A percentile compares a stretch with the other conserved stretches of the same genome.
These are phyloP conservation scores for Atta texana DNA, from an alignment of 1,140 invertebrate genomes.

Conservation along the genomic window DNA sequence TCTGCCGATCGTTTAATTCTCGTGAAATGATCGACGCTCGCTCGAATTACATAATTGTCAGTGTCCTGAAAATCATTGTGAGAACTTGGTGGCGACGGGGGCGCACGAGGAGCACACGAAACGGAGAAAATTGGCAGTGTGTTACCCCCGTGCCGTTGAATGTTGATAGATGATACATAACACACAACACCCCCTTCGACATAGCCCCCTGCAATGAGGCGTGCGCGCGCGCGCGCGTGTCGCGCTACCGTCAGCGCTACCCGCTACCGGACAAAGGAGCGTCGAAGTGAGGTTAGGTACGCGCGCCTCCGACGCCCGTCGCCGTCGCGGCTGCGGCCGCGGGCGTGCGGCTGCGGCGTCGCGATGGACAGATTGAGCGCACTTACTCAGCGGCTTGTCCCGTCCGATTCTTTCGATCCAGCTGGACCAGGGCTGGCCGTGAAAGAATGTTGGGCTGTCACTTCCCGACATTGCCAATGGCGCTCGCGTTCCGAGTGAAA, in stretches of 20 bases:
- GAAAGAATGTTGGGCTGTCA: conserved; percentile 77
- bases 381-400: no score
- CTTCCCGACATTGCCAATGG: conserved; percentile 85
- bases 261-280: conserved; percentile 68
- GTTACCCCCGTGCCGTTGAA: conserved; percentile 20
- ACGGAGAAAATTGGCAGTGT: background rate
- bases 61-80: conserved; percentile 46
- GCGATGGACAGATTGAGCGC: no score
- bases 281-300: conserved; percentile 72
- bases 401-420: no score
- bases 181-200: conserved; percentile 50
- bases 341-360: no score
- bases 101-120: background rate
- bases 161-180: conserved; percentile 24
- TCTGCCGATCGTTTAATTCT: background rate
- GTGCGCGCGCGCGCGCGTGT: conserved; percentile 14
- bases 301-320: conserved; percentile 61
- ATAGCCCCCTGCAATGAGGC: background rate
- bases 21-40: background rate
- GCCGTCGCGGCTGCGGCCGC: conserved; percentile 29
- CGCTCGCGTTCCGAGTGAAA: conserved; percentile 78
- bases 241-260: conserved; percentile 42
- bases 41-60: conserved; percentile 72
- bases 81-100: background rate
- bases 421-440: no score